phyloP scores from a whole-genome alignment of 2,888 invertebrate genomes.

The Stenodema calcarata region DNA sequence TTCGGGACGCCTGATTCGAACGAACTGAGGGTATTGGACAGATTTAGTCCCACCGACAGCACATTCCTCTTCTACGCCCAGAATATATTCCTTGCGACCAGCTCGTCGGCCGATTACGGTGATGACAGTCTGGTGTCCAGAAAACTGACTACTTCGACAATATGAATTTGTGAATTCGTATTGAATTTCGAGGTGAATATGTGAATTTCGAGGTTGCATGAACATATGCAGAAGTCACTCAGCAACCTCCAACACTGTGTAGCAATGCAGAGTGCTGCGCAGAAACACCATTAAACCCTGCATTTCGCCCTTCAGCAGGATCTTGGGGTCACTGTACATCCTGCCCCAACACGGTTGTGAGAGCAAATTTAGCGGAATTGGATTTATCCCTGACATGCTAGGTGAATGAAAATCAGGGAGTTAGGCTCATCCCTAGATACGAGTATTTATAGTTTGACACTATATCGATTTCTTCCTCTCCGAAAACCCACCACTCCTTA shows the following conservation, averaged over 20 bases:
- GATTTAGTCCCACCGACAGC: no score
- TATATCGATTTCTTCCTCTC: not conserved
- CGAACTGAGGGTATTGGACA: no score
- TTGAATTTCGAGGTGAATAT: no score
- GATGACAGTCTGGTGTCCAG: no score
- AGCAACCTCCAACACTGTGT: not conserved
- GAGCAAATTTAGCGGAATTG: not conserved
- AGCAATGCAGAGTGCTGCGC: not conserved
- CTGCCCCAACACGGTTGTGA: not conserved
- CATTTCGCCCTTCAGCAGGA: not conserved
- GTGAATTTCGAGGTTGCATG: no score
- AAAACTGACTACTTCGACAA: no score
- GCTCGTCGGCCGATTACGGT: no score
- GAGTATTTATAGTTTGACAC: not conserved
- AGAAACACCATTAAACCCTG: not conserved
- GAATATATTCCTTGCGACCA: no score
- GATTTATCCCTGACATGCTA: not conserved
- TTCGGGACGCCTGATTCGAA: no score
- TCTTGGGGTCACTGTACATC: not conserved
- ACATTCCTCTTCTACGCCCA: no score
- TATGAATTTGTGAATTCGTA: no score
- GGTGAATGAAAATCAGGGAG: not conserved
- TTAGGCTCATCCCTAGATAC: not conserved
- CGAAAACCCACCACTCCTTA: not conserved
- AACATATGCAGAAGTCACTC: not conserved